Conservation (phyloP, 2,888 invertebrate genomes). For the Standfussiana lucernea region DNA sequence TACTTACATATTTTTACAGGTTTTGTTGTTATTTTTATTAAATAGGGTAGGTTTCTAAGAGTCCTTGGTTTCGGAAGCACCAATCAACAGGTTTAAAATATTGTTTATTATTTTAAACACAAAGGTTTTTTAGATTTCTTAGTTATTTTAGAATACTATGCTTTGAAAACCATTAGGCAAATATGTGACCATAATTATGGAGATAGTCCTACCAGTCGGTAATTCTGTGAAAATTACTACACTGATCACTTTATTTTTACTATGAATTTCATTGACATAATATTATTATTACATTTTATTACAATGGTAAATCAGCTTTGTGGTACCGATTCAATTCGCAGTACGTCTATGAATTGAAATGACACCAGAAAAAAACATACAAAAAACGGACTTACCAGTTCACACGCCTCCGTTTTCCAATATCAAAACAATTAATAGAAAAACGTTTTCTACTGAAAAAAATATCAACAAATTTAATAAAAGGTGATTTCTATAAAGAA, state of each 20-base stretch:
- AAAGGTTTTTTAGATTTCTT: no score
- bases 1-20: not conserved
- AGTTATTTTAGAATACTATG: not conserved
- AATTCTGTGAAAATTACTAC: not conserved
- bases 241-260: not conserved
- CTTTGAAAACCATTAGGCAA: not conserved
- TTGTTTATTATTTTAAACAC: constrained; percentile 5
- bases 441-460: constrained; percentile 29
- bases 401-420: constrained; percentile 44
- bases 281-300: not conserved
- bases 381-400: constrained; percentile 54
- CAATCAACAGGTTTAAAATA: constrained; percentile 57
- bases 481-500: constrained; percentile 19
- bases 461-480: constrained; percentile 7
- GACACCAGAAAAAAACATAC: not conserved
- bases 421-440: constrained; percentile 59
- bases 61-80: not conserved
- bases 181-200: not conserved
- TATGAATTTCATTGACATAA: not conserved
- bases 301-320: not conserved
- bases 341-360: not conserved
- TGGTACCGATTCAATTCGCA: not conserved
- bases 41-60: not conserved
- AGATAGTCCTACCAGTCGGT: not conserved
- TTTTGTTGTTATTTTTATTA: not conserved